Conservation (phyloP, 2,888 invertebrate species). For the Napeogenes inachia region DNA sequence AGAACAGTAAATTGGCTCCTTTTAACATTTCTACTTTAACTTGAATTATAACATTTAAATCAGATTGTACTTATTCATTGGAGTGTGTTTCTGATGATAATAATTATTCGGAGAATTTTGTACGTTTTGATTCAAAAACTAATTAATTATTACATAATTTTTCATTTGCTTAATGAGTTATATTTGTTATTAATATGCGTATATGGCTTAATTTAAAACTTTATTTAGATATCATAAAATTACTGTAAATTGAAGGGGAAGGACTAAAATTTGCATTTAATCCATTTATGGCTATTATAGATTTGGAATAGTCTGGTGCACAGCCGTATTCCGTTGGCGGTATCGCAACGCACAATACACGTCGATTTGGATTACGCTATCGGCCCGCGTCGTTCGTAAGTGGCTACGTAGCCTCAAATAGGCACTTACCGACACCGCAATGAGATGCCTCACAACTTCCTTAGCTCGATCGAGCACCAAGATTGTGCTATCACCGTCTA, state of each 20-base stretch:
- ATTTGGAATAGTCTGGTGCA: constrained; percentile 52
- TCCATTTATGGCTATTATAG: constrained; percentile 67
- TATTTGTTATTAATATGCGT: not conserved
- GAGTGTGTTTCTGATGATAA: not conserved
- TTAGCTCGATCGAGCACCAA: constrained; percentile 56
- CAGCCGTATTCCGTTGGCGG: constrained; percentile 44
- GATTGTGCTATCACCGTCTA: constrained; percentile 61
- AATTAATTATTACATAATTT: not conserved
- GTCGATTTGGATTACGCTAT: constrained; percentile 69
- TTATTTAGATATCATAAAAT: constrained; percentile 33
- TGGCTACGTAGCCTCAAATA: constrained; percentile 65
- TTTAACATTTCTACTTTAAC: not conserved
- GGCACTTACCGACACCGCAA: constrained; percentile 66
- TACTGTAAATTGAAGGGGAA: constrained; percentile 52
- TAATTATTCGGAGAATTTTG: not conserved
- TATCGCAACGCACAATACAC: constrained; percentile 64
- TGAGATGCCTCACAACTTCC: constrained; percentile 65
- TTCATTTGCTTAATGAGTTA: too few species aligned
- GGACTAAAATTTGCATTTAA: constrained; percentile 65
- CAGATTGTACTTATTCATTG: constrained; percentile 3
- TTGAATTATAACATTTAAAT: not conserved
- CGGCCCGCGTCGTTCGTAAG: constrained; percentile 50
- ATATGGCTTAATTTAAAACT: constrained; percentile 13
- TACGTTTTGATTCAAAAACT: not conserved
- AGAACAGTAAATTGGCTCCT: constrained; percentile 1